Base-by-base conservation (phyloP, 2,888 invertebrate species). In the Aleiodes leptofemur region DNA sequence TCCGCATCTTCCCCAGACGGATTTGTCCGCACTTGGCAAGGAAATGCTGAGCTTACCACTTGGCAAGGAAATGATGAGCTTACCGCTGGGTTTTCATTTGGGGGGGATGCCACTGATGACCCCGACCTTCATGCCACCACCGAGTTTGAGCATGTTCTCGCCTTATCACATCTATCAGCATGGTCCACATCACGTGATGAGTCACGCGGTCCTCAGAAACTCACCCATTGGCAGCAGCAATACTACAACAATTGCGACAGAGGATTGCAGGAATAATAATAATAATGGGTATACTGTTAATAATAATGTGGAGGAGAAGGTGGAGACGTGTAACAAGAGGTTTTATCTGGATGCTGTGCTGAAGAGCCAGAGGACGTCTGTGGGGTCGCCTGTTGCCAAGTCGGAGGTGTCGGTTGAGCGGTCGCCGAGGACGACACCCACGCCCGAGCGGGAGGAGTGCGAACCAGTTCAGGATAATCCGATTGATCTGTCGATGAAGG, bases 401-500 rank as follows among this genome's bases (percentile, higher is more conserved):
- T 77, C 79, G 23, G 23, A 23, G 23, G 23, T 2, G 9, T 81
- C 85, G 68, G 79, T 80, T 69, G 59, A 76, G 34, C 79, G 70
- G 59, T 82, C 91, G 88, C 78, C 90, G 88, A 69, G 90, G 87
- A 74, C 74, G 51, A 53, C 90, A 90, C 74, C 91, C 89, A 53
- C 90, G 90, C 74, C 91, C 89, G n/a, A 90, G 89, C 8, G 90
- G 87, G 57, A 91, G 90, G 85, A 86, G 0, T 83, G 79, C 4
- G 85, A 88, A 0, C 90, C 90, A 0, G 87, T 91, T 0, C 95
- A 95, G 86, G 95, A 95, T 80, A 93, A 94, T 85, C 96, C 96
- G 1, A 96, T 96, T 87, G 96, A 96, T 86, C 89, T 96, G 79
- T 95, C 95, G 51, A 94, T 95, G 90, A 95, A 94, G 84, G 92